Evolutionary conservation across 2,888 invertebrate genomes (phyloP).

Genomic region (Tetheella fluctuosa): DNA sequence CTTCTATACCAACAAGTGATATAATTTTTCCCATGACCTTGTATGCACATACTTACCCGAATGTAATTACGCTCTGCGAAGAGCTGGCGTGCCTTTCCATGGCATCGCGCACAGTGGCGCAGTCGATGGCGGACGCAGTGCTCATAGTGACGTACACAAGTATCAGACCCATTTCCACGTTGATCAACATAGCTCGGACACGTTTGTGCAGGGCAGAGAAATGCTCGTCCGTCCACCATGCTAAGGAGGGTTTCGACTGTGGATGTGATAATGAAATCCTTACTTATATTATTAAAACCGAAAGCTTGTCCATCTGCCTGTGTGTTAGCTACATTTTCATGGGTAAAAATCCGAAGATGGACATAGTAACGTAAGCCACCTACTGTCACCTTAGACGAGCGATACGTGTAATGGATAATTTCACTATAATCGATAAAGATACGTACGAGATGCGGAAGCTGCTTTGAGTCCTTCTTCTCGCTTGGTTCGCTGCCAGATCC

Average conservation of each 20-base stretch:
- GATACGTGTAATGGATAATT: no score
- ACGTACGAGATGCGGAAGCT: conserved; percentile 22
- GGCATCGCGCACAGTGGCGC: conserved; percentile 65
- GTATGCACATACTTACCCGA: conserved; percentile 46
- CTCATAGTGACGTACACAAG: conserved; percentile 85
- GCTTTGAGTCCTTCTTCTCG: conserved; percentile 42
- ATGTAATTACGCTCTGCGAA: conserved; percentile 48
- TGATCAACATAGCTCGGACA: conserved; percentile 52
- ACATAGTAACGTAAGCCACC: background rate
- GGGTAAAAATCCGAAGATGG: no score
- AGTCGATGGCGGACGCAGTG: conserved; percentile 83
- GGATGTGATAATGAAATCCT: conserved; percentile 5
- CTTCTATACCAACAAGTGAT: no score
- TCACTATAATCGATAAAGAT: no score
- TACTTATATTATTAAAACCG: background rate
- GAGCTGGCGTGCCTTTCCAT: conserved; percentile 62
- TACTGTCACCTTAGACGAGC: no score
- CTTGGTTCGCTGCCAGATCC: conserved; percentile 72
- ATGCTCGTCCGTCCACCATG: conserved; percentile 45
- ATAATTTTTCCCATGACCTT: background rate
- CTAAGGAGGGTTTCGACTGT: conserved; percentile 20
- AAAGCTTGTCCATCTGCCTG: no score
- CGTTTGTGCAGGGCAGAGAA: conserved; percentile 55
- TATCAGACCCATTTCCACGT: conserved; percentile 83
- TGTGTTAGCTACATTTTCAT: no score